These are phyloP conservation scores for Leucophenga maculata DNA, from an alignment of 2,888 invertebrate species.

Conservation along the genomic window DNA sequence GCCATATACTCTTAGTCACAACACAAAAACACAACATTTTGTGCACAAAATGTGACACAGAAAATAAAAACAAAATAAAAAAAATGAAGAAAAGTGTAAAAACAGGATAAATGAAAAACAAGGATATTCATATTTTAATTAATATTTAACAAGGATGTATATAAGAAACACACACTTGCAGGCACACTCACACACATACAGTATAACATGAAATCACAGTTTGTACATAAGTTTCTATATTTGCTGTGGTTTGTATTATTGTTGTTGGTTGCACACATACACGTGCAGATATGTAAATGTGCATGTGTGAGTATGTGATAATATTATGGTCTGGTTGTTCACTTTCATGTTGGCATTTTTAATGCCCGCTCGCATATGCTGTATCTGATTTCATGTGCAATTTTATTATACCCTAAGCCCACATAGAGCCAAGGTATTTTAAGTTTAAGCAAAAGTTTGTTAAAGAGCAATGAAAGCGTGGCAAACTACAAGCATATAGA, in stretches of 20 bases:
- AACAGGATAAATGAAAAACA: conserved; percentile 8
- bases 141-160: conserved; percentile 66
- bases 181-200: background rate
- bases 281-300: conserved; percentile 26
- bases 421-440: background rate
- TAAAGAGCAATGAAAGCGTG: too few relatives aligned
- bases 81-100: background rate
- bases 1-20: background rate
- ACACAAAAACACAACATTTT: conserved; percentile 7
- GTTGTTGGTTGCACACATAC: background rate
- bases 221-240: background rate
- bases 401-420: background rate
- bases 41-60: background rate
- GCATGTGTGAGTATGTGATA: conserved; percentile 20
- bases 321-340: conserved; percentile 37
- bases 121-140: conserved; percentile 60
- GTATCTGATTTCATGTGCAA: background rate
- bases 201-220: conserved; percentile 43
- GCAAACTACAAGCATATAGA: too few relatives aligned
- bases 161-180: conserved; percentile 50
- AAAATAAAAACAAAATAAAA: background rate
- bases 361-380: conserved; percentile 28
- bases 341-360: conserved; percentile 50
- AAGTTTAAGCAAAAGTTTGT: too few relatives aligned
- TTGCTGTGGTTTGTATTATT: background rate